Conservation (phyloP, 2,797 vertebrate genomes). For the Paguma larvata region DNA sequence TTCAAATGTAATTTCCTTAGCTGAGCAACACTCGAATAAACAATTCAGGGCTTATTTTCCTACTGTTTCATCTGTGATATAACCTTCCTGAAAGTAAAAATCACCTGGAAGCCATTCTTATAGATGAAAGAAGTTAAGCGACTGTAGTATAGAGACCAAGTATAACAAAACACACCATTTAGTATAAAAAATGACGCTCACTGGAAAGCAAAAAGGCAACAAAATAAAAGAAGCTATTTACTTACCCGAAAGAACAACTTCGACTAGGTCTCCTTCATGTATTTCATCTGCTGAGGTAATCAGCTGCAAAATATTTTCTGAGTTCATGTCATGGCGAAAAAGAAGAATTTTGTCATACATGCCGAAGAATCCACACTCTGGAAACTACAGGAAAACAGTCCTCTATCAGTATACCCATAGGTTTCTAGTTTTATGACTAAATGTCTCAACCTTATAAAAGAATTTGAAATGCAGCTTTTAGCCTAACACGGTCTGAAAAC, state of each 20-base stretch:
- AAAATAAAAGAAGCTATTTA: constrained; percentile 61
- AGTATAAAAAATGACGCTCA: neutral
- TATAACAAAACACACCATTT: neutral
- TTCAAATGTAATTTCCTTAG: constrained; percentile 42
- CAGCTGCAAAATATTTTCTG: constrained; percentile 98
- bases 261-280: constrained; percentile 93
- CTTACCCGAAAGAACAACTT: constrained; percentile 97
- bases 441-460: constrained; percentile 41
- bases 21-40: constrained; percentile 39
- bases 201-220: neutral
- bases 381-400: constrained; percentile 91
- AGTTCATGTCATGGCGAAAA: constrained; percentile 97
- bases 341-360: constrained; percentile 99
- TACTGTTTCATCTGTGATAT: constrained; percentile 52
- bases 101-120: constrained; percentile 4
- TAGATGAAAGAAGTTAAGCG: constrained; percentile 29
- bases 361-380: constrained; percentile 99
- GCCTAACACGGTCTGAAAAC: constrained; percentile 40
- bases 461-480: constrained; percentile 54
- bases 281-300: constrained; percentile 97
- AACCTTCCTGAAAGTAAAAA: constrained; percentile 54
- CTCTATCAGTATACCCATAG: constrained; percentile 72
- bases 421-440: constrained; percentile 55
- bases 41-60: constrained; percentile 35
- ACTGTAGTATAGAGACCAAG: neutral